Percentiles rank a stretch among this genome's conserved stretches.
These are phyloP conservation scores for Hippopotamus amphibius DNA, from an alignment of 2,113 vertebrate genomes.

Conservation along the genomic window DNA sequence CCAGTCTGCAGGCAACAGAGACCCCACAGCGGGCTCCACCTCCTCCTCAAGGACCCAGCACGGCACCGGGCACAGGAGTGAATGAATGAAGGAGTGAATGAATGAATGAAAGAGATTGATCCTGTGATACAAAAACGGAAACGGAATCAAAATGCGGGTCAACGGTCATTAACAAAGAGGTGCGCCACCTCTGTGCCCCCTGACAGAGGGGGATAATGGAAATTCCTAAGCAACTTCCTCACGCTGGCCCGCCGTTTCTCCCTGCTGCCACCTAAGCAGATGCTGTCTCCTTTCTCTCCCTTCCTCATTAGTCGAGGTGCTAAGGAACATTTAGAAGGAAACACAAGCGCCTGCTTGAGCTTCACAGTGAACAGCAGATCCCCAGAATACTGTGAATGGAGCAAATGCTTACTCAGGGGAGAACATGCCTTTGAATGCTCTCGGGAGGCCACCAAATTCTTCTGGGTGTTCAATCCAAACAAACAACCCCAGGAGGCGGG, in stretches of 20 bases:
- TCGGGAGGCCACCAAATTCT: background rate
- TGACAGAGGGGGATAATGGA: fast-evolving
- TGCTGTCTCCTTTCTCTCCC: background rate
- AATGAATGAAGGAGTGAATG: too few species aligned
- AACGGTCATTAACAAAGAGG: fast-evolving
- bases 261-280: fast-evolving
- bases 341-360: background rate
- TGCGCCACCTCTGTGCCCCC: background rate
- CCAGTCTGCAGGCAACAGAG: background rate
- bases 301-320: fast-evolving
- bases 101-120: background rate
- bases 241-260: fast-evolving
- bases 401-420: fast-evolving
- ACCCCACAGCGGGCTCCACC: fast-evolving
- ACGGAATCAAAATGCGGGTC: fast-evolving
- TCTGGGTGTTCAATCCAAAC: fast-evolving
- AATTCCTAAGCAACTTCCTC: fast-evolving
- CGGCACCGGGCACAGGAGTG: fast-evolving
- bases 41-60: fast-evolving
- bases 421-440: background rate
- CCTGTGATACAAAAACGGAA: fast-evolving
- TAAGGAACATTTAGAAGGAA: background rate
- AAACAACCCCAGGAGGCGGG: too few species aligned
- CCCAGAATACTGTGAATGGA: fast-evolving
- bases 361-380: fast-evolving